A percentile compares a stretch with the other conserved stretches of the same genome.
These are phyloP conservation scores for Yasuhikotakia modesta DNA, from an alignment of 2,797 vertebrate genomes.

Conservation along the genomic window DNA sequence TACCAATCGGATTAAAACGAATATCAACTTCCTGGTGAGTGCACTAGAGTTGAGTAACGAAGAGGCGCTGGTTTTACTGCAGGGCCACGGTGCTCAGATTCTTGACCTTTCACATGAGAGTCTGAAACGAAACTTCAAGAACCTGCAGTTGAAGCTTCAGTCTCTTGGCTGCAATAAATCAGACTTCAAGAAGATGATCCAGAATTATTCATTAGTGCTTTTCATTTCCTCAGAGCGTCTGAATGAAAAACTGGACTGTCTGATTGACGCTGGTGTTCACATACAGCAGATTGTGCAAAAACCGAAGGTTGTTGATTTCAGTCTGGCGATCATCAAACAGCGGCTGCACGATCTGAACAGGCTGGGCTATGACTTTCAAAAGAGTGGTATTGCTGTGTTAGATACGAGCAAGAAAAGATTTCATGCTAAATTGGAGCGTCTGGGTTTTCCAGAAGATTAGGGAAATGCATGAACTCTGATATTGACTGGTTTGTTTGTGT, in stretches of 20 bases:
- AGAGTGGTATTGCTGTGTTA: conserved; percentile 73
- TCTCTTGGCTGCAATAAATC: conserved; percentile 65
- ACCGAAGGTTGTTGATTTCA: conserved; percentile 77
- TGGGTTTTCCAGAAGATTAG: conserved; percentile 26
- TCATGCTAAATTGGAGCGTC: conserved; percentile 72
- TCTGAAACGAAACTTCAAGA: conserved; percentile 73
- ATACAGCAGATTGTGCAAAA: conserved; percentile 73
- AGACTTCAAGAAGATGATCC: conserved; percentile 69
- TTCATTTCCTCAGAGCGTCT: conserved; percentile 72
- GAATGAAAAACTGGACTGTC: conserved; percentile 76
- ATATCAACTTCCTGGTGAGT: conserved; percentile 70
- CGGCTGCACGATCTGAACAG: conserved; percentile 70
- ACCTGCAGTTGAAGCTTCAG: conserved; percentile 69
- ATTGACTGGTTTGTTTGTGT: neutral
- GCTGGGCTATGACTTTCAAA: conserved; percentile 76
- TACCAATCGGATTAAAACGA: conserved; percentile 76
- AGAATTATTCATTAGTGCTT: conserved; percentile 69
- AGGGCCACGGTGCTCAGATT: conserved; percentile 70
- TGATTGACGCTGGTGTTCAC: conserved; percentile 73
- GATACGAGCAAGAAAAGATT: conserved; percentile 75
- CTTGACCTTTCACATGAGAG: conserved; percentile 78
- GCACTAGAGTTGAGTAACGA: conserved; percentile 68
- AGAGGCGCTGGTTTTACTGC: conserved; percentile 73
- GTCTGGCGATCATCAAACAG: conserved; percentile 69
- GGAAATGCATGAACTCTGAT: neutral